phyloP scores from a whole-genome alignment of 2,113 vertebrate species.

The Colaptes auratus region DNA sequence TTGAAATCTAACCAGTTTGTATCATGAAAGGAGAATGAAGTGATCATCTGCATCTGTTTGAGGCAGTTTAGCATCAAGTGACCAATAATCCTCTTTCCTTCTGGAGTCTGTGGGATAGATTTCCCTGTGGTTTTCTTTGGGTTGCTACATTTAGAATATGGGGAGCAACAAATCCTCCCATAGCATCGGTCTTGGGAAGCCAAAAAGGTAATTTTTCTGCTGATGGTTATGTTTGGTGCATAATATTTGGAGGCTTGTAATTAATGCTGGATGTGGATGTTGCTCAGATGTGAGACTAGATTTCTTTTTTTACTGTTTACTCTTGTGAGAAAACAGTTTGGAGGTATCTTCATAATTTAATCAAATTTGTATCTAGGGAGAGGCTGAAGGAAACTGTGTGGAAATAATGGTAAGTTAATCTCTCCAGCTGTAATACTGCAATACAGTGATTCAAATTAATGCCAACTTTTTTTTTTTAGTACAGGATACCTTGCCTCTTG shows the following conservation, averaged over 20 bases:
- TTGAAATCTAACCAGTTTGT: neutral
- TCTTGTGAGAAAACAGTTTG: slow-evolving; percentile 42
- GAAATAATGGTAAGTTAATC: slow-evolving; percentile 44
- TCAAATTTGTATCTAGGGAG: slow-evolving; percentile 50
- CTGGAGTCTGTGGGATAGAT: neutral
- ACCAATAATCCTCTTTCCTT: neutral
- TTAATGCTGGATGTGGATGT: neutral
- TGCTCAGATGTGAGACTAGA: neutral
- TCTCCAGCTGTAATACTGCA: slow-evolving; percentile 12
- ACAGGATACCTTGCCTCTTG: slow-evolving; percentile 1
- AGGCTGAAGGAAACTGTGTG: slow-evolving; percentile 22
- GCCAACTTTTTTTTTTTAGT: neutral
- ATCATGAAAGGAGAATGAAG: neutral
- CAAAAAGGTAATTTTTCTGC: neutral
- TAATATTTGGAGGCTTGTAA: neutral
- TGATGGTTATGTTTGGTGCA: neutral
- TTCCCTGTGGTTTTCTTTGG: neutral
- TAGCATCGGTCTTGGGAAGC: neutral
- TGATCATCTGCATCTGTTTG: neutral
- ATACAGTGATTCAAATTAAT: slow-evolving; percentile 33
- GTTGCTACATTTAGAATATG: neutral
- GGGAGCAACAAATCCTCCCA: neutral
- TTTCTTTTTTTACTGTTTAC: slow-evolving; percentile 35
- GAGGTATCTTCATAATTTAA: slow-evolving; percentile 51
- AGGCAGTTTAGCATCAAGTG: neutral